phyloP scores from a whole-genome alignment of 2,113 vertebrate species.

The Lagopus leucura region DNA sequence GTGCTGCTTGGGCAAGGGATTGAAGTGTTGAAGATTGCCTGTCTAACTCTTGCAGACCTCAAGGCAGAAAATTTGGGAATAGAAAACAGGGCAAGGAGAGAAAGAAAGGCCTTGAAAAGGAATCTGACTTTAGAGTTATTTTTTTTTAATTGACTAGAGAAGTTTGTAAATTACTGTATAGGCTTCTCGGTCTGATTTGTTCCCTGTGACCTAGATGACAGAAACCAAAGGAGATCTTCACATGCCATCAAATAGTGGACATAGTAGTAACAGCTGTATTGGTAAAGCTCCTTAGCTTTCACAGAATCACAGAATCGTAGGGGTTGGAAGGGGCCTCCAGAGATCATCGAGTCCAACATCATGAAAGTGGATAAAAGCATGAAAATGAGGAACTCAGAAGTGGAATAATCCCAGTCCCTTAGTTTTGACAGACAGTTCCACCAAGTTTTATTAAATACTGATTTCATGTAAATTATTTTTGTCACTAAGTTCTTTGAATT shows the following conservation, averaged over 20 bases:
- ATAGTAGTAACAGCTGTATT: neutral
- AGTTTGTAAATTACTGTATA: neutral
- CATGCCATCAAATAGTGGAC: neutral
- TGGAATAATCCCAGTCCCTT: neutral
- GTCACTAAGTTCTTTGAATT: neutral
- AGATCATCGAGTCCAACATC: neutral
- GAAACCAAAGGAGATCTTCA: neutral
- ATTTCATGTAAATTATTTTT: neutral
- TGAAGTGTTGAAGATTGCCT: neutral
- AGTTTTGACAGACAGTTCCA: neutral
- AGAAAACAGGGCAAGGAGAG: neutral
- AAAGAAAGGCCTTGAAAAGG: neutral
- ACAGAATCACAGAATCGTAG: no score
- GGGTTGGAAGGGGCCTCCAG: no score
- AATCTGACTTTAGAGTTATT: neutral
- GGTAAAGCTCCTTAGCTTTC: neutral
- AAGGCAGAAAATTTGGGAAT: neutral
- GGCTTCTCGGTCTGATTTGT: neutral
- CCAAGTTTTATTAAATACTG: neutral
- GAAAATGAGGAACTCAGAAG: neutral
- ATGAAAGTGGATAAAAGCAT: neutral
- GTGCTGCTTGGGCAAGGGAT: neutral
- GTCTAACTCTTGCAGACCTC: neutral
- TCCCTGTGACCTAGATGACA: neutral
- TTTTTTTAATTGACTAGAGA: neutral